These are phyloP conservation scores for Chrysodeixis includens DNA, from an alignment of 2,888 invertebrate species.

Conservation along the genomic window DNA sequence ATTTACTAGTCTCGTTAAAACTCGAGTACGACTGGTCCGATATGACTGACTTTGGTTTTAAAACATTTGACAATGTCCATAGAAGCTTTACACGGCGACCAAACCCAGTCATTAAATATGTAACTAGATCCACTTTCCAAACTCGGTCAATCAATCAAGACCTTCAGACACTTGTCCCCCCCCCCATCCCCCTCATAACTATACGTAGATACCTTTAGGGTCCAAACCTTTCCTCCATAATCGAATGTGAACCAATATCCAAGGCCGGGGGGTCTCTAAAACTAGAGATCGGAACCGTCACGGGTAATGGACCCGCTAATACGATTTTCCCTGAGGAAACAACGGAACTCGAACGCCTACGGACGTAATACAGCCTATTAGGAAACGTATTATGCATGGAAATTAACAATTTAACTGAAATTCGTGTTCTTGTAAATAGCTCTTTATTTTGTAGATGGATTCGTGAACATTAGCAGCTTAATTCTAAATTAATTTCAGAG, in stretches of 20 bases:
- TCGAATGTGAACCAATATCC: slow-evolving; percentile 36
- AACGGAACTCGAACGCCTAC: slow-evolving; percentile 48
- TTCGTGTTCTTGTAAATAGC: neutral
- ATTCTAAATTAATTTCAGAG: no score
- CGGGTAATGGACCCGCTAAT: slow-evolving; percentile 58
- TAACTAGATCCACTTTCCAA: no score
- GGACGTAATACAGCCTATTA: slow-evolving; percentile 37
- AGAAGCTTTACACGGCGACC: no score
- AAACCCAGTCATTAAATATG: no score
- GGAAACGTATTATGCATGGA: slow-evolving; percentile 15
- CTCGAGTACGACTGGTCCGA: no score
- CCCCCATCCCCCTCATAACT: no score
- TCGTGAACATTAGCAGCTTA: neutral
- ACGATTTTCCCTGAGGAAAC: slow-evolving; percentile 63
- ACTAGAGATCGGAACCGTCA: slow-evolving; percentile 74
- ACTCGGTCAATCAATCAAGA: no score
- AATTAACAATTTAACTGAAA: neutral
- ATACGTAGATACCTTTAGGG: slow-evolving; percentile 8
- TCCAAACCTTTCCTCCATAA: slow-evolving; percentile 13
- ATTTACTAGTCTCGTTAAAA: no score
- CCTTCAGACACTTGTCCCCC: no score
- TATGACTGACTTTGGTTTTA: no score
- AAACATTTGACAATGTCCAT: no score
- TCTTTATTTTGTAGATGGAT: neutral
- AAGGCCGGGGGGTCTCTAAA: slow-evolving; percentile 57